Percentiles rank a stretch among this genome's conserved stretches.
Evolutionary conservation across 2,888 invertebrate genomes (phyloP).

Genomic region (Acleris laterana): DNA sequence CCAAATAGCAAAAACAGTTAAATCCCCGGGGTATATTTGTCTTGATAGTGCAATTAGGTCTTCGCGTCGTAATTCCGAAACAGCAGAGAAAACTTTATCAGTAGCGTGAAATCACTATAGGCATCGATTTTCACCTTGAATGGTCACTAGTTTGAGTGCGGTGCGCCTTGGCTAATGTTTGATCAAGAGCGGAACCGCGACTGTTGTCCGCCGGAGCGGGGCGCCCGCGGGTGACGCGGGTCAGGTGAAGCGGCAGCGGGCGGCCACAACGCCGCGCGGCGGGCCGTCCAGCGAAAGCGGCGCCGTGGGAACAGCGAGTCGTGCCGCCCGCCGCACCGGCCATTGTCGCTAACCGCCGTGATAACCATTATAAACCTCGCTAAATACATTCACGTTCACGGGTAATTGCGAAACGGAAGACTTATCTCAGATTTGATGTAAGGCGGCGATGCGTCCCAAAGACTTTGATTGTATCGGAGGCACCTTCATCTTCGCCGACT

Average conservation of each 20-base stretch:
- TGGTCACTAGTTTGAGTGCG: conserved; percentile 63
- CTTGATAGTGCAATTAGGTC: conserved; percentile 17
- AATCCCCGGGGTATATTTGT: conserved; percentile 1
- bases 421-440: conserved; percentile 75
- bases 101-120: conserved; percentile 66
- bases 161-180: conserved; percentile 51
- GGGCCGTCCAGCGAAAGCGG: conserved; percentile 44
- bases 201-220: conserved; percentile 44
- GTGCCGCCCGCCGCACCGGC: conserved; percentile 36
- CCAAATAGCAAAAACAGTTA: not conserved
- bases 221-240: not conserved
- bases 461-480: conserved; percentile 64
- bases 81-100: conserved; percentile 49
- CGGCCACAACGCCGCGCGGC: conserved; percentile 37
- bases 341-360: conserved; percentile 24
- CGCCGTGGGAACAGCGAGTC: conserved; percentile 60
- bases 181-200: conserved; percentile 59
- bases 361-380: conserved; percentile 18
- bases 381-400: conserved; percentile 46
- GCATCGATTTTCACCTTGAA: conserved; percentile 75
- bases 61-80: conserved; percentile 31
- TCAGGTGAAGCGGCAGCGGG: conserved; percentile 37
- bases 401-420: conserved; percentile 68
- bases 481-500: conserved; percentile 74
- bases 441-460: conserved; percentile 70